phyloP scores from a whole-genome alignment of 2,797 vertebrate species.

The Sparidentex hasta region DNA sequence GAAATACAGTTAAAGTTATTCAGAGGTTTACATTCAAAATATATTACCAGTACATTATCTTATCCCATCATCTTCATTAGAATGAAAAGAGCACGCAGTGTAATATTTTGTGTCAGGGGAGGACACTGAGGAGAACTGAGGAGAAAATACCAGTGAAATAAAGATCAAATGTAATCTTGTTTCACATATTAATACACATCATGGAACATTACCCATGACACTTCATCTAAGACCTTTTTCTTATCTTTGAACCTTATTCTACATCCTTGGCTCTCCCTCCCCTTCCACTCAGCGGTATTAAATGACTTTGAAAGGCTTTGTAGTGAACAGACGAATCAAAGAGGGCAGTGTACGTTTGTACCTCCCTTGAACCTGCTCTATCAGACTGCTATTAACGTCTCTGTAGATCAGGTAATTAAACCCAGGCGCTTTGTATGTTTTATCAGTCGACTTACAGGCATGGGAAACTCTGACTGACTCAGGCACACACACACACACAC shows the following conservation, averaged over 20 bases:
- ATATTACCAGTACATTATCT: background rate
- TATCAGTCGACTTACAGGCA: constrained; percentile 60
- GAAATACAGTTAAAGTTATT: background rate
- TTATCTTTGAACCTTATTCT: constrained; percentile 11
- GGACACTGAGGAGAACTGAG: background rate
- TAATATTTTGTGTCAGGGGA: background rate
- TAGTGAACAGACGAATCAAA: constrained; percentile 64
- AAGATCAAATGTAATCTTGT: constrained; percentile 2
- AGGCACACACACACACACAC: constrained; percentile 28
- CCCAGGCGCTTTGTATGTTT: constrained; percentile 65
- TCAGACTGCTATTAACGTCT: constrained; percentile 57
- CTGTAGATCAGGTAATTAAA: constrained; percentile 70
- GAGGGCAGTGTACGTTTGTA: constrained; percentile 45
- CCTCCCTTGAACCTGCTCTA: constrained; percentile 70
- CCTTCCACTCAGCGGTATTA: constrained; percentile 23
- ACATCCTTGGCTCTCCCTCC: background rate
- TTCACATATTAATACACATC: constrained; percentile 24
- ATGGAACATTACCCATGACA: constrained; percentile 13
- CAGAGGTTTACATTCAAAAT: background rate
- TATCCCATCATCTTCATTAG: background rate
- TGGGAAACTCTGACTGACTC: constrained; percentile 34
- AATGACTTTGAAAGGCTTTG: constrained; percentile 53
- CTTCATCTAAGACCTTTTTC: constrained; percentile 16
- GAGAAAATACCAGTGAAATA: background rate
- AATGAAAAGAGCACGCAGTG: background rate